Evolutionary conservation across 2,797 vertebrate species (phyloP), one percentile per base, ranked within the genome.

Genomic region (Liparis tanakae): DNA sequence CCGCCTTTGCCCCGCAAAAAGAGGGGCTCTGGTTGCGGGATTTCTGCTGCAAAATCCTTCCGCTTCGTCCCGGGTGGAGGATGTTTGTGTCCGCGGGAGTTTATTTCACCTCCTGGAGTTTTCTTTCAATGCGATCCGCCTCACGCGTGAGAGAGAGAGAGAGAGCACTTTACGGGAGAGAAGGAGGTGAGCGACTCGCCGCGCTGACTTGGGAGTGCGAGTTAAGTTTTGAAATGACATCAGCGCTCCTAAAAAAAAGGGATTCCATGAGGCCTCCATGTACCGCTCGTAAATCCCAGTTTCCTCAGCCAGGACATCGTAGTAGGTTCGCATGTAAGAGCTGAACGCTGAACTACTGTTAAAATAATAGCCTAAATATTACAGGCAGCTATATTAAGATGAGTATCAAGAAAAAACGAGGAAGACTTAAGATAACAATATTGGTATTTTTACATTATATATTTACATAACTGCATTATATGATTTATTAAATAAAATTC

Each of bases 211-310:
- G 78, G 79, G 88, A 92, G 87, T 86, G 89, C 78, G 90, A 88
- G 88, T 85, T 88, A 92, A 94, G 91, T 94, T 95, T 94, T 91
- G 82, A 90, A 89, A 95, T 95, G 93, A 95, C 95, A 93, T 95
- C 94, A 93, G 88, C 89, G 73, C 80, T 89, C 84, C 62, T 72
- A 74, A 84, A 85, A 91, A 91, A 85, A 88, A 39, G 77, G 81
- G 87, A 84, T 86, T 80, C 61, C 3, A 2, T 5, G 89, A 36
- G 34, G 72, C 85, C 0, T 92, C 90, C 82, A 79, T 0, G 1
- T 2, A 1, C 33, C 0, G 50, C 88, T 74, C 83, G 90, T 9
- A 79, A 81, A 67, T 1, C 6, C 0, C 4, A 50, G 0, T 0
- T 3, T 48, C 14, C 12, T 44, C 14, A 2, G 6, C 12, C 12